Conservation (phyloP, 2,888 invertebrate genomes). For the Eulithis testata region DNA sequence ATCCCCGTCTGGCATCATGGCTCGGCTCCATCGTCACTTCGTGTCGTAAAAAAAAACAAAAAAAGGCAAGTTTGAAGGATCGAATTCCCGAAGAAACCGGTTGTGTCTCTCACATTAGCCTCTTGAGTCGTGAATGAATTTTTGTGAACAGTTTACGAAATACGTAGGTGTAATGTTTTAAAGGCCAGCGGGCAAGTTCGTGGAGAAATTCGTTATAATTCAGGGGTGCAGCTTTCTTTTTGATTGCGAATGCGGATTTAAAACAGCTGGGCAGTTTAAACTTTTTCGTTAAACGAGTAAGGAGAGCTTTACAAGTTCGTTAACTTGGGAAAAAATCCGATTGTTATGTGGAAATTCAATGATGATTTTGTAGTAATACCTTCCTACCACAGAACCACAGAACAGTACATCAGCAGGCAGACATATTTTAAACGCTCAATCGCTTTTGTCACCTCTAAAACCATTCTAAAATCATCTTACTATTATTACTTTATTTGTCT, state of each 20-base stretch:
- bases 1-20: conserved; percentile 45
- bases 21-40: conserved; percentile 44
- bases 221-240: conserved; percentile 34
- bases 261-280: not conserved
- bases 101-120: conserved; percentile 49
- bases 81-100: conserved; percentile 55
- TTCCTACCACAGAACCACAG: no score
- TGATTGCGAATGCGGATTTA: conserved; percentile 33
- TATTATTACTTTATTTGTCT: not conserved
- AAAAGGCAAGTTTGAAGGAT: conserved; percentile 46
- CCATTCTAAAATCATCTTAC: not conserved
- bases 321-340: not conserved
- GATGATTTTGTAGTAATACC: no score
- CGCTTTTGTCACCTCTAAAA: not conserved
- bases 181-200: conserved; percentile 28
- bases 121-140: conserved; percentile 40
- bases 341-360: not conserved
- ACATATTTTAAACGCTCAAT: not conserved
- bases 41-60: conserved; percentile 45
- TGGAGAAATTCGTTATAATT: conserved; percentile 30
- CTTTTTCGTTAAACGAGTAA: conserved; percentile 4
- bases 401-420: no score
- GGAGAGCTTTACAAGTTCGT: not conserved
- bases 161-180: conserved; percentile 27
- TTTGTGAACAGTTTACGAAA: conserved; percentile 34